Percentiles rank a stretch among this genome's conserved stretches.
Evolutionary conservation across 2,797 vertebrate species (phyloP).

Genomic region (Eutrigla gurnardus): DNA sequence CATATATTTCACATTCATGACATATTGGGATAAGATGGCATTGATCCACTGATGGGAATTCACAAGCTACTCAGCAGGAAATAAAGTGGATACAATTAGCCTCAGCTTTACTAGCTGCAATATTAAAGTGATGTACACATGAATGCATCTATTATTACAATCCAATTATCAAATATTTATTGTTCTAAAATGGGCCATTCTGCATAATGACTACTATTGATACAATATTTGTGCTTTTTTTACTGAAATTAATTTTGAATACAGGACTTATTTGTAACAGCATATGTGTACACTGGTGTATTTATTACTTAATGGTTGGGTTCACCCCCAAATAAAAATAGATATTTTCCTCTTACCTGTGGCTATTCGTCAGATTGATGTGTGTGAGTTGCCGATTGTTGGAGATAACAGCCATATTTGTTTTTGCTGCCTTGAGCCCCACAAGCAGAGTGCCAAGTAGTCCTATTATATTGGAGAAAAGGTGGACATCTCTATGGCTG

Average conservation of each 20-base stretch:
- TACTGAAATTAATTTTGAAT: not conserved
- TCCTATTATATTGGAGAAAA: not conserved
- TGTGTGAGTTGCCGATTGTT: too few relatives aligned
- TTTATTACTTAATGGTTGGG: too few relatives aligned
- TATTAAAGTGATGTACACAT: not conserved
- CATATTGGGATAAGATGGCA: not conserved
- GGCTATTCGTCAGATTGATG: too few relatives aligned
- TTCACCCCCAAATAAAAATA: too few relatives aligned
- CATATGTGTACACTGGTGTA: not conserved
- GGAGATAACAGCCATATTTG: too few relatives aligned
- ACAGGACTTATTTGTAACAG: not conserved
- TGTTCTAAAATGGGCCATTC: not conserved
- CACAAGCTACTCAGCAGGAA: not conserved
- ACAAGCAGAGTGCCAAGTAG: not conserved
- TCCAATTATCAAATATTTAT: not conserved
- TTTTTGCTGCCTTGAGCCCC: not conserved
- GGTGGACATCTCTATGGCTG: too few relatives aligned
- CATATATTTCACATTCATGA: not conserved
- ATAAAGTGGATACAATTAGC: not conserved
- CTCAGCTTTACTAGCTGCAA: not conserved
- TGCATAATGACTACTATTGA: not conserved
- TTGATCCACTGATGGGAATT: not conserved
- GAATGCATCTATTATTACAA: too few relatives aligned
- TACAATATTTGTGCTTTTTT: not conserved
- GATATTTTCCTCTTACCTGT: too few relatives aligned